These are phyloP conservation scores for Cacatua alba DNA, from an alignment of 2,113 vertebrate genomes.

Conservation along the genomic window DNA sequence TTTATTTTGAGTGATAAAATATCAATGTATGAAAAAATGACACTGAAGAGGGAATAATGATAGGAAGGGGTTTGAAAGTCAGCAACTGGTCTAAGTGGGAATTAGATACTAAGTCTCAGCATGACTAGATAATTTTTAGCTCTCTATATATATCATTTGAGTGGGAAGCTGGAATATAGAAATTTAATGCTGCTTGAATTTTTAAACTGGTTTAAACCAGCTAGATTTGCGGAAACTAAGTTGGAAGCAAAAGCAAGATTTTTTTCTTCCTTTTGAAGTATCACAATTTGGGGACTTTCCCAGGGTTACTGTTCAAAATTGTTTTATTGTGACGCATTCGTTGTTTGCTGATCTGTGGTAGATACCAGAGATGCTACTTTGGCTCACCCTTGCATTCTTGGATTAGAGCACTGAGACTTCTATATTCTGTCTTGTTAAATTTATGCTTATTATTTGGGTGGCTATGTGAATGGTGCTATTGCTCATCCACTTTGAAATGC, in stretches of 20 bases:
- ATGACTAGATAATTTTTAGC: conserved; percentile 64
- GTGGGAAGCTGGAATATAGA: conserved; percentile 69
- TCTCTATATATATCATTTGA: conserved; percentile 71
- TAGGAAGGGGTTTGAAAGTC: conserved; percentile 26
- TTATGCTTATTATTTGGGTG: conserved; percentile 51
- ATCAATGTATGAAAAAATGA: background rate
- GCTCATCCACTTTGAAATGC: conserved; percentile 44
- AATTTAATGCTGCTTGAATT: conserved; percentile 46
- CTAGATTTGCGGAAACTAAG: conserved; percentile 6
- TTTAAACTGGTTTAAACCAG: conserved; percentile 29
- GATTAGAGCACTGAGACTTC: conserved; percentile 62
- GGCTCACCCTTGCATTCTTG: conserved; percentile 63
- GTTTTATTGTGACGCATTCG: conserved; percentile 44
- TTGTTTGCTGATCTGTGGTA: background rate
- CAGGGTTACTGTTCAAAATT: background rate
- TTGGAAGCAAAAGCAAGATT: conserved; percentile 44
- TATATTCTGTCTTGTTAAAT: conserved; percentile 77
- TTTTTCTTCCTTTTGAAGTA: conserved; percentile 13
- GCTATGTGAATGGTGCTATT: conserved; percentile 24
- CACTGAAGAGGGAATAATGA: conserved; percentile 28
- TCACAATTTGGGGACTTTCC: conserved; percentile 17
- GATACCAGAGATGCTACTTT: conserved; percentile 37
- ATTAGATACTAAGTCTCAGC: conserved; percentile 56
- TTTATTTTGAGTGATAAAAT: background rate
- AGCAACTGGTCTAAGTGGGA: conserved; percentile 56